Conservation (phyloP, 2,113 vertebrate genomes). For the Platanista minor region DNA sequence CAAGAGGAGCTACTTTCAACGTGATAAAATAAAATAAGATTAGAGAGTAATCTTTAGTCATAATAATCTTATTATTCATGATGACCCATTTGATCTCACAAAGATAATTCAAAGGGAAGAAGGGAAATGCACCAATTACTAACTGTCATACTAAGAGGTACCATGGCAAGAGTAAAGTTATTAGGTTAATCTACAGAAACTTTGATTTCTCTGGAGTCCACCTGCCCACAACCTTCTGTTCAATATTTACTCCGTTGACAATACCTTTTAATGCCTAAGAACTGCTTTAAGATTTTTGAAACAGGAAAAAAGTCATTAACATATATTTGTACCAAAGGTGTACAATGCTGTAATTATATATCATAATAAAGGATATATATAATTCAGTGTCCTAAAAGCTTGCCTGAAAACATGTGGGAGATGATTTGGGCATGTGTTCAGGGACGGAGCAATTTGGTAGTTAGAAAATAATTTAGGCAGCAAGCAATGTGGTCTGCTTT, state of each 20-base stretch:
- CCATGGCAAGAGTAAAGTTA: neutral
- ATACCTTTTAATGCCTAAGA: constrained; percentile 31
- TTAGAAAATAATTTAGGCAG: constrained; percentile 67
- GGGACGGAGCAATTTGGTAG: constrained; percentile 46
- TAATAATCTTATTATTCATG: neutral
- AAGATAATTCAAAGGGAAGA: constrained; percentile 58
- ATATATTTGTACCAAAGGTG: constrained; percentile 47
- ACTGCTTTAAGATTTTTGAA: constrained; percentile 35
- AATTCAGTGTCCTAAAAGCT: constrained; percentile 48
- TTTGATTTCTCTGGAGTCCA: neutral
- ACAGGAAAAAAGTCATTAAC: constrained; percentile 43
- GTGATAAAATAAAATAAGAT: constrained; percentile 31
- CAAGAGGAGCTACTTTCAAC: constrained; percentile 28
- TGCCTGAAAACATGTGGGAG: constrained; percentile 48
- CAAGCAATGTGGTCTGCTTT: constrained; percentile 55
- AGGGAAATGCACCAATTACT: neutral
- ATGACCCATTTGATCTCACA: constrained; percentile 35
- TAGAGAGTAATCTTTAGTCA: neutral
- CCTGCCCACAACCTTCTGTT: neutral
- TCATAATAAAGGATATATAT: constrained; percentile 48
- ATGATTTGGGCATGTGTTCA: constrained; percentile 34
- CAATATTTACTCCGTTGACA: neutral
- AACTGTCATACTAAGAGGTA: neutral
- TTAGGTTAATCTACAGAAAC: neutral
- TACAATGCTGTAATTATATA: constrained; percentile 48